Evolutionary conservation across 92 coral and sea anemone species (phyloP), one percentile per base, ranked within the genome.

Genomic region (Galaxea fascicularis): DNA sequence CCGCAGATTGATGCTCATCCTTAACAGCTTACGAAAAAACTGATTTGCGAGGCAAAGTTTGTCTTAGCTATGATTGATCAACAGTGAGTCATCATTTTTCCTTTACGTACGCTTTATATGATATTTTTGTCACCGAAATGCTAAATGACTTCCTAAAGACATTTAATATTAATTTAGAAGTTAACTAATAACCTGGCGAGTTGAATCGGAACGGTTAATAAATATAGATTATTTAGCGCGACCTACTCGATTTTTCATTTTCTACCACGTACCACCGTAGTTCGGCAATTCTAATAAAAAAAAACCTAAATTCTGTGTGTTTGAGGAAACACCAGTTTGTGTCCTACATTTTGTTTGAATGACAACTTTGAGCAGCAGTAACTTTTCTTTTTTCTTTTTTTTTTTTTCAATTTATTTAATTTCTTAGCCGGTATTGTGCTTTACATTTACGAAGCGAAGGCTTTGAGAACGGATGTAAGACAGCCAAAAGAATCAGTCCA

Each of bases 1-100:
- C 60, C 73, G 28, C 77, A 24, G 26, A 75, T 35, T 20, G 88
- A 76, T 28, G 60, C 57, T 47, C 59, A 53, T 16, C 49, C 47
- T 51, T 71, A 71, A 26, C 53, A 18, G 0, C 14, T 9, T 13
- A 27, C 15, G 4, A 65, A 65, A 27, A 14, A 27, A 65, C 27
- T 3, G 13, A 27, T 18, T 22, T 62, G 63, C 22, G 25, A 62
- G 30, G 0, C 67, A 58, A 63, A 10, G 12, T 24, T 56, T 56
- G 20, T 56, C 62, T 56, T 18, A 17, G 22, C 22, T 8, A 17
- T 16, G 25, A 56, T 56, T 24, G 20, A 56, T 56, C 18, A 22
- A 56, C 25, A 56, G 22, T 18, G 22, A 17, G 62, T 17, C 17
- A 56, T 56, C 7, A 56, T 49, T 49, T 46, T 49, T 10, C 56